Conservation (phyloP, 2,888 invertebrate genomes). For the Nemotelus pantherinus region DNA sequence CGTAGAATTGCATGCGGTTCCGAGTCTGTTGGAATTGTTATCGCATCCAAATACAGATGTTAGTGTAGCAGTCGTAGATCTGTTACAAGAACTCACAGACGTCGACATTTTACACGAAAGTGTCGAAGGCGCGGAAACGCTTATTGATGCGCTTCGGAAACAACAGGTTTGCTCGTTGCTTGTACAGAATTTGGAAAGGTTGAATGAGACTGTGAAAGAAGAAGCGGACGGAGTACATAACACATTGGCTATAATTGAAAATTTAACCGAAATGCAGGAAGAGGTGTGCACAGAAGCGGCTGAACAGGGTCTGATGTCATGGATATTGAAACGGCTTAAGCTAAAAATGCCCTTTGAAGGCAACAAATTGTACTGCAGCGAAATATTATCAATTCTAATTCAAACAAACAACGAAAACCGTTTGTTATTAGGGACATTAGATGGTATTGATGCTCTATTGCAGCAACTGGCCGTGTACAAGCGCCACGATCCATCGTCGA, state of each 20-base stretch:
- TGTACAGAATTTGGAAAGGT: slow-evolving; percentile 90
- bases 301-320: slow-evolving; percentile 89
- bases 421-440: slow-evolving; percentile 85
- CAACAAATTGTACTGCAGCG: slow-evolving; percentile 95
- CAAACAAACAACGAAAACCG: slow-evolving; percentile 89
- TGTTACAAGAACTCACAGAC: slow-evolving; percentile 89
- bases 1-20: slow-evolving; percentile 88
- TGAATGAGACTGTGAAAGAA: slow-evolving; percentile 93
- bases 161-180: slow-evolving; percentile 90
- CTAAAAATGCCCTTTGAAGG: slow-evolving; percentile 90
- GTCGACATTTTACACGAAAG: slow-evolving; percentile 95
- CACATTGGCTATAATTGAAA: slow-evolving; percentile 90
- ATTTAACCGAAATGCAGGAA: slow-evolving; percentile 89
- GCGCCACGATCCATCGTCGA: slow-evolving; percentile 88
- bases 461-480: slow-evolving; percentile 96
- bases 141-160: slow-evolving; percentile 88
- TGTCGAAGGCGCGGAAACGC: slow-evolving; percentile 86
- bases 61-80: slow-evolving; percentile 67
- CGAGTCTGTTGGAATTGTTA: slow-evolving; percentile 89
- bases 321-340: slow-evolving; percentile 91
- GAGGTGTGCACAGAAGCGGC: slow-evolving; percentile 86
- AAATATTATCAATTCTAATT: slow-evolving; percentile 93
- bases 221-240: slow-evolving; percentile 97
- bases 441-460: slow-evolving; percentile 94
- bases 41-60: slow-evolving; percentile 93